phyloP scores from a whole-genome alignment of 1,140 invertebrate genomes.

The Ips typographus region DNA sequence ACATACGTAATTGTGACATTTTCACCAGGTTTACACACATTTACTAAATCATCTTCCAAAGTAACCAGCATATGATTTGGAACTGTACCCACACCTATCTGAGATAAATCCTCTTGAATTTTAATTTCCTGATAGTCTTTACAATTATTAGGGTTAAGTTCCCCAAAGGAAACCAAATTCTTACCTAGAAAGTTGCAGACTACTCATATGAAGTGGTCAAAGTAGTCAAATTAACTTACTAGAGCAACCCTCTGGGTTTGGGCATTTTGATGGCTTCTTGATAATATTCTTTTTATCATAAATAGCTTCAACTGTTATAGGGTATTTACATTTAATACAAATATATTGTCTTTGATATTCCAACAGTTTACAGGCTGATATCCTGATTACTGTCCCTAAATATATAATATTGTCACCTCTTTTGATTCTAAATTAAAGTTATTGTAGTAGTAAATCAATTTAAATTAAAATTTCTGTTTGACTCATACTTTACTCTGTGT shows the following conservation, averaged over 20 bases:
- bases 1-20: constrained; percentile 79
- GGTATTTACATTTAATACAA: constrained; percentile 77
- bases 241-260: constrained; percentile 61
- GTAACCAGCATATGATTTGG: constrained; percentile 78
- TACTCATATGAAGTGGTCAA: neutral
- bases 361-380: constrained; percentile 73
- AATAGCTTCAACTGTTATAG: constrained; percentile 65
- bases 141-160: constrained; percentile 65
- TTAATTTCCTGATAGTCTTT: constrained; percentile 92
- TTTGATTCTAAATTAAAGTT: no score
- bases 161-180: constrained; percentile 56
- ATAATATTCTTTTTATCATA: constrained; percentile 69
- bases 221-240: constrained; percentile 43
- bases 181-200: constrained; percentile 14
- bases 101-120: constrained; percentile 77
- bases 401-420: neutral
- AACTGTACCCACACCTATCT: constrained; percentile 69
- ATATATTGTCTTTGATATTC: constrained; percentile 73
- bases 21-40: constrained; percentile 86
- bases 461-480: no score
- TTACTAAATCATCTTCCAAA: constrained; percentile 84
- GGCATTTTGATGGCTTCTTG: constrained; percentile 61
- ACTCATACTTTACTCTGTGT: neutral
- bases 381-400: constrained; percentile 74
- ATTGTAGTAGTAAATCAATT: no score